These are phyloP conservation scores for Marisa cornuarietis DNA, from an alignment of 1,140 invertebrate species.

Conservation along the genomic window DNA sequence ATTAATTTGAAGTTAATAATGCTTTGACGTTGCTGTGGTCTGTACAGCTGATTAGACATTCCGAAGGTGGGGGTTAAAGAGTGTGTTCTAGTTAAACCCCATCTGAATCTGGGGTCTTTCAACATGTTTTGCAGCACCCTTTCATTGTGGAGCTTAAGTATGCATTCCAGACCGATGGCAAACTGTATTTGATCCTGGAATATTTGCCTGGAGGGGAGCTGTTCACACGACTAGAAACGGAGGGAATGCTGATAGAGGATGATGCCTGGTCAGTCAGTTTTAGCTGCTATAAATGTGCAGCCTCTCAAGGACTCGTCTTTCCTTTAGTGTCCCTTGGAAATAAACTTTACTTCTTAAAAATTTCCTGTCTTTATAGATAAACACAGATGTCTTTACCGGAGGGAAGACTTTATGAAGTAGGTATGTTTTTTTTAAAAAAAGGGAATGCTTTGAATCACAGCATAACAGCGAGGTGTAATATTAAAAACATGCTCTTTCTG, in stretches of 20 bases:
- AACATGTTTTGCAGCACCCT: conserved; percentile 83
- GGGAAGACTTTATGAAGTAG: too few species aligned
- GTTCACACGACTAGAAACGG: conserved; percentile 97
- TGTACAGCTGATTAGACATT: conserved; percentile 23
- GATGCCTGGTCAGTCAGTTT: conserved; percentile 81
- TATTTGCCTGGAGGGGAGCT: conserved; percentile 97
- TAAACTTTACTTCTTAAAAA: too few species aligned
- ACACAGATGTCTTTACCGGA: too few species aligned
- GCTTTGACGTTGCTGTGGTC: not conserved
- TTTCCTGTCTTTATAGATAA: too few species aligned
- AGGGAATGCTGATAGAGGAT: conserved; percentile 98
- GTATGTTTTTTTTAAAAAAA: too few species aligned
- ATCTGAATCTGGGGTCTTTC: too few species aligned
- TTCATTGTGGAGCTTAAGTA: conserved; percentile 99
- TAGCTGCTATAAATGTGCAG: too few species aligned
- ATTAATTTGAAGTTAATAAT: not conserved
- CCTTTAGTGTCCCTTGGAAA: too few species aligned
- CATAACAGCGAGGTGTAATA: too few species aligned
- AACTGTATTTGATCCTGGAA: conserved; percentile 98
- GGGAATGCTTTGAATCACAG: too few species aligned
- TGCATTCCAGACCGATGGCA: conserved; percentile 98
- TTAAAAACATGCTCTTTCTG: too few species aligned
- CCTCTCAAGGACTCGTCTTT: too few species aligned
- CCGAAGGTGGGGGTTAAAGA: not conserved
- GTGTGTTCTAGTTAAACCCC: not conserved